These are phyloP conservation scores for Drosophila recens DNA, from an alignment of 2,888 invertebrate genomes.

Conservation along the genomic window DNA sequence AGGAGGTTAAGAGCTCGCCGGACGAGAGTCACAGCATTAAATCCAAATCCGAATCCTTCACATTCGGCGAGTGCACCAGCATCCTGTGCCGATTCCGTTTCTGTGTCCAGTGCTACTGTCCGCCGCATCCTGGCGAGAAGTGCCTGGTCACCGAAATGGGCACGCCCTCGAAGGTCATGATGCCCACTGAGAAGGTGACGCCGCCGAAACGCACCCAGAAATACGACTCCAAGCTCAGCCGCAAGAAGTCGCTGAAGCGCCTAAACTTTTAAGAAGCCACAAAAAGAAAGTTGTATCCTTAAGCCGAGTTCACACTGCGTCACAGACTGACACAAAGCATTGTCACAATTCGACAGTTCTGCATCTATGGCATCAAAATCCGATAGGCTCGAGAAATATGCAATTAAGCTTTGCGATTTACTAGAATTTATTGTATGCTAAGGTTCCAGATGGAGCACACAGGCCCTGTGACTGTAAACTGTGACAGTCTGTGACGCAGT, in stretches of 20 bases:
- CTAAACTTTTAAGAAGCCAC: constrained; percentile 53
- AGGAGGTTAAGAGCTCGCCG: constrained; percentile 45
- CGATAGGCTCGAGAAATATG: too few species aligned
- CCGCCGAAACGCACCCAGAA: constrained; percentile 64
- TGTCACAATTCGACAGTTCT: too few species aligned
- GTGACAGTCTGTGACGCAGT: too few species aligned
- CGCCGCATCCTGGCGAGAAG: constrained; percentile 76
- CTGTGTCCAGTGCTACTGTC: constrained; percentile 73
- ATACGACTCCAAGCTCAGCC: constrained; percentile 58
- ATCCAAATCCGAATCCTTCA: constrained; percentile 12
- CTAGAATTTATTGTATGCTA: too few species aligned
- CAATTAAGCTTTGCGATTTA: too few species aligned
- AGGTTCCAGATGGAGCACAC: too few species aligned
- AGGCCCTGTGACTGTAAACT: too few species aligned
- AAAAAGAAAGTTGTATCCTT: constrained; percentile 21
- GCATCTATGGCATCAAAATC: too few species aligned
- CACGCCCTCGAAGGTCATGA: constrained; percentile 78
- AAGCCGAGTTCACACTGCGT: too few species aligned
- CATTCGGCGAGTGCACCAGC: constrained; percentile 70
- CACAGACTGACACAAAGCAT: too few species aligned
- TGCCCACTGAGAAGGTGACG: constrained; percentile 59
- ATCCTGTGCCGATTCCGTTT: constrained; percentile 72
- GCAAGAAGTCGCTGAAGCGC: constrained; percentile 72
- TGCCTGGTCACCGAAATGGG: constrained; percentile 74
- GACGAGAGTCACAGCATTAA: constrained; percentile 3